A percentile compares a stretch with the other conserved stretches of the same genome.
These are phyloP conservation scores for Euura lappo DNA, from an alignment of 1,140 invertebrate species.

Conservation along the genomic window DNA sequence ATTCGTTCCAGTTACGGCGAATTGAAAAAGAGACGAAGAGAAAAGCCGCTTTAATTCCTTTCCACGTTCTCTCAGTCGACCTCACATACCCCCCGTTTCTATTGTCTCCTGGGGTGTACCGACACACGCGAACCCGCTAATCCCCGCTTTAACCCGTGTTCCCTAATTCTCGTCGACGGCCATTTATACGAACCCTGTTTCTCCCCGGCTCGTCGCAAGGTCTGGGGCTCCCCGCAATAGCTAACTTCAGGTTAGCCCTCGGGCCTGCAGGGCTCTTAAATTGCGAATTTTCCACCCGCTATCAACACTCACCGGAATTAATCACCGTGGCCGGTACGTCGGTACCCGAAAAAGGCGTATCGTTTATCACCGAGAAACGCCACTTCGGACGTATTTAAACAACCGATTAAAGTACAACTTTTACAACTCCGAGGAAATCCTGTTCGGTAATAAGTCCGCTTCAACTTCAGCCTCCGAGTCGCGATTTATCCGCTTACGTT, in stretches of 20 bases:
- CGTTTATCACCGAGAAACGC: no score
- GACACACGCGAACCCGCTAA: background rate
- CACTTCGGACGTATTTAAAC: no score
- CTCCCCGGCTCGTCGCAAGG: background rate
- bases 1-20: background rate
- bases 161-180: background rate
- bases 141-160: background rate
- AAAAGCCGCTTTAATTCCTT: background rate
- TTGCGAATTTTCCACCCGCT: background rate
- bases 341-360: no score
- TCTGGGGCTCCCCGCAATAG: background rate
- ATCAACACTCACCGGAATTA: background rate
- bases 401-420: no score
- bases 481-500: no score
- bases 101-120: background rate
- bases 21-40: background rate
- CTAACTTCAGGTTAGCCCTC: background rate
- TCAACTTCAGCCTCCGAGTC: no score
- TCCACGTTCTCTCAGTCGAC: background rate
- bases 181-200: background rate
- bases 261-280: background rate
- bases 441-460: no score
- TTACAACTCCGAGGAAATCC: no score
- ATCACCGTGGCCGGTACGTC: no score
- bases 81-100: background rate